Conservation (phyloP, 2,797 vertebrate genomes). For the Enteromius paludinosus region DNA sequence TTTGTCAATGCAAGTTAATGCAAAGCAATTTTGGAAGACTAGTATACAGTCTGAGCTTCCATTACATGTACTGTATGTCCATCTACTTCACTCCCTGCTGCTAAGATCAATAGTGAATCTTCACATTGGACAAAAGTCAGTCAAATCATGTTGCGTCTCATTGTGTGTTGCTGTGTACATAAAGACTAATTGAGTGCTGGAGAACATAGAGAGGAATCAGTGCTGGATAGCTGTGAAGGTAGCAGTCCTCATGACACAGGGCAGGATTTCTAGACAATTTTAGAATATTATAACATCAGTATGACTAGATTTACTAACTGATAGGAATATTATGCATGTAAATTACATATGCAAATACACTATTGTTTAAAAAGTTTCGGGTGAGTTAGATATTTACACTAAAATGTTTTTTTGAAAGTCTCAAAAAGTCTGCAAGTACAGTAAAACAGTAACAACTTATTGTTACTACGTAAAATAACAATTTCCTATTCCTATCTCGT, state of each 20-base stretch:
- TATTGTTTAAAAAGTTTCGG: not conserved
- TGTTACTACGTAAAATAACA: not conserved
- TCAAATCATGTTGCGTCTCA: not conserved
- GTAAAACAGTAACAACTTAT: no score
- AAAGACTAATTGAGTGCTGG: not conserved
- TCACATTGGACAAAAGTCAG: not conserved
- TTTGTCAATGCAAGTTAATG: not conserved
- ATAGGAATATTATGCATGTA: not conserved
- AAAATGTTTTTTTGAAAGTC: no score
- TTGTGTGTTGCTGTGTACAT: not conserved
- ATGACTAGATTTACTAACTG: not conserved
- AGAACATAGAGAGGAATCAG: not conserved
- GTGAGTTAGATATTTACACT: not conserved
- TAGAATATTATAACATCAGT: not conserved
- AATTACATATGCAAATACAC: not conserved
- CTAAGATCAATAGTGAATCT: conserved; percentile 7
- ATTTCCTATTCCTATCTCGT: not conserved
- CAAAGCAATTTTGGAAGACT: not conserved
- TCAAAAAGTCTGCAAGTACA: no score
- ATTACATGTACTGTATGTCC: not conserved
- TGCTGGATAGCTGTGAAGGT: not conserved
- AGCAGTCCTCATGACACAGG: not conserved
- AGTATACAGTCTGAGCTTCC: not conserved
- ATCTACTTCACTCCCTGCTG: conserved; percentile 8
- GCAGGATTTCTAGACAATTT: not conserved